Evolutionary conservation across 2,888 invertebrate genomes (phyloP), one percentile per base, ranked within the genome.

Genomic region (Thelaira solivaga): DNA sequence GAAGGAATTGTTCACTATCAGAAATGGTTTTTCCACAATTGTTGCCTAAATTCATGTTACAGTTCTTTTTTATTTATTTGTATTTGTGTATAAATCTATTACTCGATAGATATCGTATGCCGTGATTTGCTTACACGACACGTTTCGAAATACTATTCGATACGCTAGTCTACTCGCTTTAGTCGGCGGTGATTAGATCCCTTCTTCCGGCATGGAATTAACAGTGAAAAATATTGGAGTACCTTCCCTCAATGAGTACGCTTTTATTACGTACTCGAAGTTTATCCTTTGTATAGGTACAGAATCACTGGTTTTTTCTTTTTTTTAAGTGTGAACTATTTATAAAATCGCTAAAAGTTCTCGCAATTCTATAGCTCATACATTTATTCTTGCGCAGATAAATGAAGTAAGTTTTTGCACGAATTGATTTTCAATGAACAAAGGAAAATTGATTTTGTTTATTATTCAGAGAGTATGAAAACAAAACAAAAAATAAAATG

Each of bases 321-420:
- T 2, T 34, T 10, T 57, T 39, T 47, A 39, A 59, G 65, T 74
- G 73, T 45, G 43, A 74, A 67, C 51, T 51, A 51, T 67, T 74
- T 59, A 43, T 43, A 36, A 74, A 67, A 67, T 43, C 34, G 49
- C 67, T 49, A n/a, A 67, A 65, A 45, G 34, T 73, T 73, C 57
- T 65, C 31, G 72, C 31, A 31, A 41, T 73, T 55, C 49, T 29
- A 18, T 26, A 26, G 24, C 18, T 45, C 6, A 24, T 26, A 22
- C 13, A 67, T 51, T 43, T 7, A 26, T 67, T 64, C 34, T 22
- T n/a, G 16, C n/a, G 34, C 22, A 74, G 65, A 59, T 65, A 67
- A 74, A 67, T 51, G 59, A 51, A 43, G 41, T 43, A 74, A 51
- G 51, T 51, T 59, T 43, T 49, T 43, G n/a, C 43, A 16, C 16